Percentiles rank a stretch among this genome's conserved stretches.
Conservation (phyloP, 2,113 vertebrate genomes). For the Cyphomyrus plagiostoma region DNA sequence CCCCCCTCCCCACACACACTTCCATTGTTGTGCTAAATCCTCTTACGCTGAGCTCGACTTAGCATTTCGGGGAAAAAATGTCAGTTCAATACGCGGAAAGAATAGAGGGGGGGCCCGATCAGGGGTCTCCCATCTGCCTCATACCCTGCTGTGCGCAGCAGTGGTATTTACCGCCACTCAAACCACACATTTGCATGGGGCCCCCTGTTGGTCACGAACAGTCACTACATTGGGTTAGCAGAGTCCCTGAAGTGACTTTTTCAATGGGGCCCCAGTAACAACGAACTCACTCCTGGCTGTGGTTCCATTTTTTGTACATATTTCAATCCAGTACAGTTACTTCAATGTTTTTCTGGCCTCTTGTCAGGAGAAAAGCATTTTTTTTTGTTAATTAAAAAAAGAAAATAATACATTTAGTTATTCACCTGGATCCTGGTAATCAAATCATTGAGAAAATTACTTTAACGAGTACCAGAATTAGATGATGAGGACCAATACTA, state of each 20-base stretch:
- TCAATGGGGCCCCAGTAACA: not conserved
- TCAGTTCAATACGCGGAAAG: not conserved
- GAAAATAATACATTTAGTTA: not conserved
- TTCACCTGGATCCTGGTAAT: not conserved
- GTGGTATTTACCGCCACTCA: not conserved
- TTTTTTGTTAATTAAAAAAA: not conserved
- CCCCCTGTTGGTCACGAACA: not conserved
- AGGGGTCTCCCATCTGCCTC: not conserved
- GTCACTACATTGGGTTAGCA: not conserved
- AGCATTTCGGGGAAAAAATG: not conserved
- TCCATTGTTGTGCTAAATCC: conserved; percentile 17
- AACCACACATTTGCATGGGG: not conserved
- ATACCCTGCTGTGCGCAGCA: not conserved
- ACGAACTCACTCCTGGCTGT: not conserved
- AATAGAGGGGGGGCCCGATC: not conserved
- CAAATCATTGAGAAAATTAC: not conserved
- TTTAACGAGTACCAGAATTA: not conserved
- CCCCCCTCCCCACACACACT: not conserved
- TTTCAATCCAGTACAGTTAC: not conserved
- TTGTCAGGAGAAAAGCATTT: not conserved
- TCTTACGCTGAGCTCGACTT: conserved; percentile 14
- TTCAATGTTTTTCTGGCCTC: not conserved
- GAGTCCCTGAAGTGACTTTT: not conserved
- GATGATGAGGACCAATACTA: not conserved
- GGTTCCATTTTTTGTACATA: not conserved